Evolutionary conservation across 2,797 vertebrate species (phyloP).

Genomic region (Artibeus lituratus): DNA sequence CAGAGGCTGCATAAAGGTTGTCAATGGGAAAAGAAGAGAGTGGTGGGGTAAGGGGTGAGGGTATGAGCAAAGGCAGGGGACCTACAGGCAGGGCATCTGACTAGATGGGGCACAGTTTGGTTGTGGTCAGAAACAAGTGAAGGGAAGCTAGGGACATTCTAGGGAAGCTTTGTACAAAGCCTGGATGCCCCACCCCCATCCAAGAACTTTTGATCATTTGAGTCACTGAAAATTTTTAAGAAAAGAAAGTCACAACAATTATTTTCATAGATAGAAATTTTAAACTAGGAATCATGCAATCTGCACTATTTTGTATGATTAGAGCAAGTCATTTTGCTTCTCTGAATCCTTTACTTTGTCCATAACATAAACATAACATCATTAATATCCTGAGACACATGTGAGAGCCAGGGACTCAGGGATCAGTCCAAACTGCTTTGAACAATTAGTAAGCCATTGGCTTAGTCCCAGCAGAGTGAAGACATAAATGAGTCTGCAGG

Average conservation of each 20-base stretch:
- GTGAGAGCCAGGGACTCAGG: not conserved
- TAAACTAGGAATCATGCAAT: not conserved
- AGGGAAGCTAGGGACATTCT: too few species aligned
- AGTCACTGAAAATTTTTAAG: not conserved
- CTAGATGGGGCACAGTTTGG: not conserved
- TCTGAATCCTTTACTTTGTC: not conserved
- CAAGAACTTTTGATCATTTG: not conserved
- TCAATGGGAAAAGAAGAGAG: not conserved
- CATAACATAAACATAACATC: not conserved
- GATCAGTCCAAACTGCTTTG: not conserved
- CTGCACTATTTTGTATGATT: not conserved
- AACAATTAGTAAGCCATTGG: not conserved
- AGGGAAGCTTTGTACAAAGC: not conserved
- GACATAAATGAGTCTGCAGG: not conserved
- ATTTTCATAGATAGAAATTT: not conserved
- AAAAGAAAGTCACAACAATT: not conserved
- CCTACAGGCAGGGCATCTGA: not conserved
- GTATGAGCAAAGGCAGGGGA: not conserved
- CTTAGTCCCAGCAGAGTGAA: not conserved
- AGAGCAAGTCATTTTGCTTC: not conserved
- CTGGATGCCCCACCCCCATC: not conserved
- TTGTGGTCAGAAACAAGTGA: not conserved
- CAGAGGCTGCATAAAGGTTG: not conserved
- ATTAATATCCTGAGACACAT: not conserved
- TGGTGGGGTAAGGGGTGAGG: rapidly evolving